Base-by-base conservation (phyloP, 2,797 vertebrate genomes). In the Pelodytes ibericus region DNA sequence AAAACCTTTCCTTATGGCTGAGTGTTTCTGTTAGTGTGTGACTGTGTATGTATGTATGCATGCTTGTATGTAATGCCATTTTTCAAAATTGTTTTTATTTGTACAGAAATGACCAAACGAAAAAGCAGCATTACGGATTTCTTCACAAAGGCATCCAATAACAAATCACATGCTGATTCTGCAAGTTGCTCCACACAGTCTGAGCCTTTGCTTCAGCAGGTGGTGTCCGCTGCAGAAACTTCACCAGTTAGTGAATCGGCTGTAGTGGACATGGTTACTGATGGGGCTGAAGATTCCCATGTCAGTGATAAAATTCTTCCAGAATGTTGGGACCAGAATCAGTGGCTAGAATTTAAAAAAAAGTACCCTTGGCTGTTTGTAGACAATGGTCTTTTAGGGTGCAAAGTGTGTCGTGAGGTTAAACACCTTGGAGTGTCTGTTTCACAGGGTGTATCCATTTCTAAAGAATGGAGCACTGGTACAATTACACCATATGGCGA, bases 401-500 rank as follows among this genome's bases (percentile, higher is more conserved):
- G 51, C 51, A 56, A 56, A 56, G 51, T 56, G 51, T 56, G 51
- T 56, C 51, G 51, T 22, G 51, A 56, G 51, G 51, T 56, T 56
- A 22, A 56, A 56, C 51, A 56, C 51, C 51, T 56, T 44, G 41
- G 41, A 44, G 41, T 56, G 20, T 56, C 3, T 56, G 2, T 56
- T 56, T 56, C 51, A 56, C n/a, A 56, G 51, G 51, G 51, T 56
- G 8, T 56, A 3, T 56, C 51, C 51, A 56, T 56, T 56, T 56
- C 51, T 6, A 56, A 56, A 25, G n/a, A n/a, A n/a, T n/a, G 51
- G 20, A 56, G 20, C 6, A 56, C 51, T 56, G 51, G 51, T 56
- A 56, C 20, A 24, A 56, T 56, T 56, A 56, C 51, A 7, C 51
- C 51, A 56, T 56, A 5, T 13, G 51, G 51, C 8, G 8, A 56